Conservation (phyloP, 2,797 vertebrate species). For the Neosilurus mollespiculum region DNA sequence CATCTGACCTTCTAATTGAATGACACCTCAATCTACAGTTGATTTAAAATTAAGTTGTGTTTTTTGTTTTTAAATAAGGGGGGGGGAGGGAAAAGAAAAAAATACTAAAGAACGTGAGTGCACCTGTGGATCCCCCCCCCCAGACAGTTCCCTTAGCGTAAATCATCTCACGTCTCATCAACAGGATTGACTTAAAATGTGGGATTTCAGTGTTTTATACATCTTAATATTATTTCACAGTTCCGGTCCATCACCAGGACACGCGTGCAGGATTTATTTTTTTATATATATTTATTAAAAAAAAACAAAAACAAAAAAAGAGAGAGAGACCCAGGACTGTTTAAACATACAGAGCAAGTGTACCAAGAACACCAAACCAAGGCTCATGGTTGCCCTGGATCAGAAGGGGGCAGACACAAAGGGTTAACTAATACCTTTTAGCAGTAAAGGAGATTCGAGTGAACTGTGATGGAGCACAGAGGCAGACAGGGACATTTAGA, state of each 20-base stretch:
- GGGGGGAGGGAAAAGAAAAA: conserved; percentile 40
- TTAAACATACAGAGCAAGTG: conserved; percentile 3
- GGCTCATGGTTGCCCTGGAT: conserved; percentile 44
- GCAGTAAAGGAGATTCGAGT: background rate
- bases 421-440: conserved; percentile 7
- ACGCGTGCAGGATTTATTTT: conserved; percentile 65
- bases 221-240: conserved; percentile 52
- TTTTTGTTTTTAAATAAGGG: background rate
- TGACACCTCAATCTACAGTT: background rate
- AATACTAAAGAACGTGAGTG: conserved; percentile 46
- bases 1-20: background rate
- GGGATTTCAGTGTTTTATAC: conserved; percentile 52
- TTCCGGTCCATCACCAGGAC: conserved; percentile 70
- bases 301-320: too few relatives aligned
- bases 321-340: too few relatives aligned
- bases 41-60: conserved; percentile 7
- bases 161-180: background rate
- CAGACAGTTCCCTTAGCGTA: conserved; percentile 17
- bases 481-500: background rate
- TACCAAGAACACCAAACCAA: background rate
- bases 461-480: background rate
- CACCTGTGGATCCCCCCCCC: too few relatives aligned
- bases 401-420: background rate
- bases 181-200: background rate
- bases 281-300: conserved; percentile 62